phyloP scores from a whole-genome alignment of 2,797 vertebrate genomes.

The Chelon auratus region DNA sequence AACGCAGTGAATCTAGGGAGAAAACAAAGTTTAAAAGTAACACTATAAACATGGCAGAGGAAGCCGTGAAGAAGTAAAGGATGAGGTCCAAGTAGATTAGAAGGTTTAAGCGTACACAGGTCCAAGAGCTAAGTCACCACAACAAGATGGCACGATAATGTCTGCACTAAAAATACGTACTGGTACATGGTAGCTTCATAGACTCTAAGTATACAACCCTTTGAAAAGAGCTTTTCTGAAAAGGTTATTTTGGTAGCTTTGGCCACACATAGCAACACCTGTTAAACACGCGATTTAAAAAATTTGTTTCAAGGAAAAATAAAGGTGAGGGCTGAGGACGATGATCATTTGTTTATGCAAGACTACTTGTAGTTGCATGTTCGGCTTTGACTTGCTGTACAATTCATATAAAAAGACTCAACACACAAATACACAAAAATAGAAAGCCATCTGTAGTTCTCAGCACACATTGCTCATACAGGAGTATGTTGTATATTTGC shows the following conservation, averaged over 20 bases:
- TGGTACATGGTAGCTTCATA: background rate
- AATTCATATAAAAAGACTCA: background rate
- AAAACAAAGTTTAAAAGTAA: slow-evolving; percentile 88
- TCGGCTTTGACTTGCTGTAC: background rate
- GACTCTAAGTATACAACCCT: slow-evolving; percentile 8
- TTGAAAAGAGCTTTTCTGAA: background rate
- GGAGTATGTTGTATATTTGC: background rate
- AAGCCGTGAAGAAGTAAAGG: slow-evolving; percentile 67
- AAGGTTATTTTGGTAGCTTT: background rate
- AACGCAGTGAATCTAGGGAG: slow-evolving; percentile 83
- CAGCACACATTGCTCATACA: background rate
- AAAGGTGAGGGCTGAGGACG: background rate
- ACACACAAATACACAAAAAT: background rate
- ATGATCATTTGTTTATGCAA: background rate
- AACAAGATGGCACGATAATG: slow-evolving; percentile 19
- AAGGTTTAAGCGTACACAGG: slow-evolving; percentile 58
- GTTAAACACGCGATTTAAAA: background rate
- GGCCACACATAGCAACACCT: background rate
- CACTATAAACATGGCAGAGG: slow-evolving; percentile 82
- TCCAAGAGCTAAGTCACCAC: slow-evolving; percentile 56
- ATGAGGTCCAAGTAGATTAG: slow-evolving; percentile 77
- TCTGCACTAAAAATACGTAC: slow-evolving; percentile 6
- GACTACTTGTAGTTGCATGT: background rate
- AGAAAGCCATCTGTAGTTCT: background rate
- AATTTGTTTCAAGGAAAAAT: background rate